phyloP scores from a whole-genome alignment of 1,140 invertebrate species.

The Neodiprion fabricii region DNA sequence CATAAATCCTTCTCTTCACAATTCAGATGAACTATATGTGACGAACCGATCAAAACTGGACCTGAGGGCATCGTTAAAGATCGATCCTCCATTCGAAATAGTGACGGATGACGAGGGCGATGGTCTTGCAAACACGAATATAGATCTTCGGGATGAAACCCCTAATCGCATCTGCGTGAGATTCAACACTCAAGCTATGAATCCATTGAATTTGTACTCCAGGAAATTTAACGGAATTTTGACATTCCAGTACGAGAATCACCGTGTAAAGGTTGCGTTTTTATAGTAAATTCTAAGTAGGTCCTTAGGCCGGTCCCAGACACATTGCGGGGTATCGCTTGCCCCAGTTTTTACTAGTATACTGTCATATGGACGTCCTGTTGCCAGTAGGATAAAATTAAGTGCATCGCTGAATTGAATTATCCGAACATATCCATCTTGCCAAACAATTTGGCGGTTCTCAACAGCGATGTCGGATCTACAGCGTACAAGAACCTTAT shows the following conservation, averaged over 20 bases:
- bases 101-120: constrained; percentile 21
- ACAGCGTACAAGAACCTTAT: constrained; percentile 43
- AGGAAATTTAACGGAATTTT: constrained; percentile 28
- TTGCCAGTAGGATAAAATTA: constrained; percentile 53
- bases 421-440: constrained; percentile 55
- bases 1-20: no score
- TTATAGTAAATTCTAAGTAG: background rate
- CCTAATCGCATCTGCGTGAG: constrained; percentile 26
- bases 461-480: constrained; percentile 48
- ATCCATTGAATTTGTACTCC: constrained; percentile 25
- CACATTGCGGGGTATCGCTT: background rate
- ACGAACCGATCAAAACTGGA: constrained; percentile 40
- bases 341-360: no score
- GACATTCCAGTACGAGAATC: constrained; percentile 40
- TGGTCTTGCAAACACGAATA: constrained; percentile 22
- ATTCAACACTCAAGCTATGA: constrained; percentile 33
- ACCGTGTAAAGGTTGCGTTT: constrained; percentile 35
- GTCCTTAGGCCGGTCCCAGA: background rate
- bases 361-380: background rate
- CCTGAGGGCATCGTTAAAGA: constrained; percentile 32
- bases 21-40: constrained; percentile 37
- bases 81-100: constrained; percentile 40
- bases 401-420: constrained; percentile 55
- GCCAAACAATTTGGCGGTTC: constrained; percentile 43
- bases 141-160: constrained; percentile 28